Evolutionary conservation across 2,888 invertebrate species (phyloP).

Genomic region (Eumerus sabulonum): DNA sequence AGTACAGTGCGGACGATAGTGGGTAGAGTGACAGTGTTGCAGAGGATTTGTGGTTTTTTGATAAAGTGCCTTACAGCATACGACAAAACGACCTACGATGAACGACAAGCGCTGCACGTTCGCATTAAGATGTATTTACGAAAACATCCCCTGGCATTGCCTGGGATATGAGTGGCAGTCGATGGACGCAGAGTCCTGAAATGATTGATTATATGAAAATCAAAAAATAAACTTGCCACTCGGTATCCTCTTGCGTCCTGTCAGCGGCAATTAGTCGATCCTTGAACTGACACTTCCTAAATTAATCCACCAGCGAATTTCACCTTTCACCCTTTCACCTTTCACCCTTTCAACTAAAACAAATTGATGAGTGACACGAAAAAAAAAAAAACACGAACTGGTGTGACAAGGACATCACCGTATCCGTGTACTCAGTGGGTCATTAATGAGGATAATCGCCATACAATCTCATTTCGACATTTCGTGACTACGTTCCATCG

Average conservation of each 20-base stretch:
- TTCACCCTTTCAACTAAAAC: not conserved
- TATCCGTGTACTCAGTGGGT: slow-evolving; percentile 10
- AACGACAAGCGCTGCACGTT: too few species aligned
- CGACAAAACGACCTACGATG: too few species aligned
- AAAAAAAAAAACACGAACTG: slow-evolving; percentile 26
- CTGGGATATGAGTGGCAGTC: too few species aligned
- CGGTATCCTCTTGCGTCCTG: slow-evolving; percentile 24
- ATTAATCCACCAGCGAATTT: slow-evolving; percentile 57
- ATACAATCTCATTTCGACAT: slow-evolving; percentile 51
- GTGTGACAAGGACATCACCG: slow-evolving; percentile 30
- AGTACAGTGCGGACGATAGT: too few species aligned
- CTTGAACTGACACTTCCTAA: slow-evolving; percentile 36
- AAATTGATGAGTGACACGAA: slow-evolving; percentile 62
- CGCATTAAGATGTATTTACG: too few species aligned
- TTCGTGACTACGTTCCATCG: slow-evolving; percentile 53
- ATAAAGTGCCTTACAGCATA: too few species aligned
- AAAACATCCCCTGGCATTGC: too few species aligned
- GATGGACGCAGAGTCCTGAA: too few species aligned
- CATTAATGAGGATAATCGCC: slow-evolving; percentile 51
- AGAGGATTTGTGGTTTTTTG: too few species aligned
- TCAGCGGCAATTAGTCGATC: slow-evolving; percentile 61
- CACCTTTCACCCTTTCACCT: slow-evolving; percentile 12
- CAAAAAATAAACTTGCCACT: too few species aligned
- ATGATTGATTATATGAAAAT: too few species aligned
- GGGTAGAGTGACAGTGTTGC: too few species aligned